These are phyloP conservation scores for Phyllostomus hastatus DNA, from an alignment of 2,113 vertebrate genomes.

Conservation along the genomic window DNA sequence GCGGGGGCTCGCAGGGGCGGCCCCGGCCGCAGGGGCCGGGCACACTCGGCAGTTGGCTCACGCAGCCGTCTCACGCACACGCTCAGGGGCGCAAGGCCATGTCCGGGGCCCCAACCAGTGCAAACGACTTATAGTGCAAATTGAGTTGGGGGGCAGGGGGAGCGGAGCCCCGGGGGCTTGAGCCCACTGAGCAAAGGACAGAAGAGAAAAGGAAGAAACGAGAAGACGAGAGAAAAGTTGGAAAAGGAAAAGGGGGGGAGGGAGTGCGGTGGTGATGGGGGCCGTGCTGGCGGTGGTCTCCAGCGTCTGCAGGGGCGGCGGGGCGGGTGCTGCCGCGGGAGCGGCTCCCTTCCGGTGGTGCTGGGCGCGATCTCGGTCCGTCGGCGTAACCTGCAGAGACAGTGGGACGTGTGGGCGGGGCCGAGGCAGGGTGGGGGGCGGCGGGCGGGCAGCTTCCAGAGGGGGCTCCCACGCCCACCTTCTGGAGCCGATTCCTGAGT, in stretches of 20 bases:
- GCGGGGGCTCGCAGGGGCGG: neutral
- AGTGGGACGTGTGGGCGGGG: accelerated
- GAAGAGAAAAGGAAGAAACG: neutral
- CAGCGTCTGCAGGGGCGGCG: neutral
- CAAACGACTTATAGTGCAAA: slow-evolving; percentile 76
- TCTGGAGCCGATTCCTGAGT: slow-evolving; percentile 55
- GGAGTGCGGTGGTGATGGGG: neutral
- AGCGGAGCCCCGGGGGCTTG: neutral
- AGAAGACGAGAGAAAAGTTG: neutral
- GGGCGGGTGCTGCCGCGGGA: neutral
- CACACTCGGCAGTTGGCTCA: neutral
- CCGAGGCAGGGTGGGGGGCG: accelerated
- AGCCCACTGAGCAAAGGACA: neutral
- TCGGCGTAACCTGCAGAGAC: neutral
- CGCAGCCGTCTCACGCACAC: neutral
- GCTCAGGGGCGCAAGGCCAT: neutral
- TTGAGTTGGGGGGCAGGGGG: neutral
- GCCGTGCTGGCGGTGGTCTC: neutral
- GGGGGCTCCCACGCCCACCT: neutral
- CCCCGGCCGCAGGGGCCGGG: neutral
- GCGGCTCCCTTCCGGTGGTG: neutral
- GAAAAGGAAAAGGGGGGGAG: neutral
- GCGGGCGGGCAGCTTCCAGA: accelerated
- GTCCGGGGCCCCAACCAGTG: slow-evolving; percentile 62
- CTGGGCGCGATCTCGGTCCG: neutral